Conservation (phyloP, 2,113 vertebrate genomes). For the Grus americana region DNA sequence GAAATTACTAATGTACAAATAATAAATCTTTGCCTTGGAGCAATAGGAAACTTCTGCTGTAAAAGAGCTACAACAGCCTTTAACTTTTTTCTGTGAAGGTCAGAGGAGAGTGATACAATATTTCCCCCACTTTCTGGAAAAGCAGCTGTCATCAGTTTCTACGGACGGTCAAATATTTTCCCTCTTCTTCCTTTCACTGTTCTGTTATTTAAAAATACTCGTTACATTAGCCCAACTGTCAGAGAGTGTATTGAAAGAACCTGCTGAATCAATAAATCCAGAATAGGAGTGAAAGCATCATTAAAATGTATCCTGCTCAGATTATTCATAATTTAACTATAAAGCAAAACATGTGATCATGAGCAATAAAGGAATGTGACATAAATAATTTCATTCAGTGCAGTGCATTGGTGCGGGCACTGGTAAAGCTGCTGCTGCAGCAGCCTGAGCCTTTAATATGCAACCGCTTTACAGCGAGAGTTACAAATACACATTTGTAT, state of each 20-base stretch:
- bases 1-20: neutral
- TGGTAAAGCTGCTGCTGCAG: neutral
- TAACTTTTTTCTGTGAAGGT: neutral
- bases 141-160: constrained; percentile 16
- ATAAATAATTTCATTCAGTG: constrained; percentile 42
- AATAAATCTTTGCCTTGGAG: neutral
- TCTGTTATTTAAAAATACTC: constrained; percentile 11
- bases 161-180: neutral
- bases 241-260: constrained; percentile 19
- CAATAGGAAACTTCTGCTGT: neutral
- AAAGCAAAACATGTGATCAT: constrained; percentile 35
- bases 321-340: constrained; percentile 45
- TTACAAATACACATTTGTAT: neutral
- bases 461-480: neutral
- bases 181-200: neutral
- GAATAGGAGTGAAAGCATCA: constrained; percentile 3
- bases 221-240: neutral
- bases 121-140: neutral
- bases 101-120: neutral
- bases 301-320: constrained; percentile 12
- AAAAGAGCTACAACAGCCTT: neutral
- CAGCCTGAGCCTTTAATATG: neutral
- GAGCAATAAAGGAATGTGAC: constrained; percentile 38
- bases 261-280: constrained; percentile 38
- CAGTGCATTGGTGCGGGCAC: neutral